These are phyloP conservation scores for Tenthredo notha DNA, from an alignment of 2,888 invertebrate genomes.

Conservation along the genomic window DNA sequence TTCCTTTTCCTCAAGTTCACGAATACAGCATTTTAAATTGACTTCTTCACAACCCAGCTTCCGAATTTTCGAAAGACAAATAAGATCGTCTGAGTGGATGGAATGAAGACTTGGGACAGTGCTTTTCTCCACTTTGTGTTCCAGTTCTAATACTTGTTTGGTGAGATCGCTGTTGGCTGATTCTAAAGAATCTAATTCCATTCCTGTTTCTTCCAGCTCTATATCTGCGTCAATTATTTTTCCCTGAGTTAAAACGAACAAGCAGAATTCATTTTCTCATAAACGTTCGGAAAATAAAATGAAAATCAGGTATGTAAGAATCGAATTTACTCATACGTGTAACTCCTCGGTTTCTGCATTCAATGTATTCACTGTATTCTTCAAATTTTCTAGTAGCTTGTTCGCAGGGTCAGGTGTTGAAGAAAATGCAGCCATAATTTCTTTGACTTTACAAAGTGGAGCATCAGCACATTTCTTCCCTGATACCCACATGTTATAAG, in stretches of 20 bases:
- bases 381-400: slow-evolving; percentile 65
- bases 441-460: slow-evolving; percentile 66
- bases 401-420: slow-evolving; percentile 68
- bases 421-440: slow-evolving; percentile 67
- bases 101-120: slow-evolving; percentile 67
- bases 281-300: not conserved
- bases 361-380: slow-evolving; percentile 63
- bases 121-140: slow-evolving; percentile 61
- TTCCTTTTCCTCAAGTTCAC: slow-evolving; percentile 69
- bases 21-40: slow-evolving; percentile 67
- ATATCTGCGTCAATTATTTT: slow-evolving; percentile 72
- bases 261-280: not conserved
- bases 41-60: slow-evolving; percentile 69
- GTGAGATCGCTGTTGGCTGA: slow-evolving; percentile 68
- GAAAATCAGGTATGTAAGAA: not conserved
- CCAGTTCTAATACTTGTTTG: slow-evolving; percentile 61
- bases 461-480: slow-evolving; percentile 58
- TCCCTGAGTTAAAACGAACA: slow-evolving; percentile 63
- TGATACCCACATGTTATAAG: slow-evolving; percentile 67
- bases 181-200: slow-evolving; percentile 70
- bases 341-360: slow-evolving; percentile 70
- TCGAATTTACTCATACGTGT: slow-evolving; percentile 68
- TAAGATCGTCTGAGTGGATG: slow-evolving; percentile 70
- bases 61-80: slow-evolving; percentile 69
- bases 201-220: slow-evolving; percentile 69